Evolutionary conservation across 2,113 vertebrate species (phyloP), one percentile per base, ranked within the genome.

Genomic region (Oceanodroma tethys): DNA sequence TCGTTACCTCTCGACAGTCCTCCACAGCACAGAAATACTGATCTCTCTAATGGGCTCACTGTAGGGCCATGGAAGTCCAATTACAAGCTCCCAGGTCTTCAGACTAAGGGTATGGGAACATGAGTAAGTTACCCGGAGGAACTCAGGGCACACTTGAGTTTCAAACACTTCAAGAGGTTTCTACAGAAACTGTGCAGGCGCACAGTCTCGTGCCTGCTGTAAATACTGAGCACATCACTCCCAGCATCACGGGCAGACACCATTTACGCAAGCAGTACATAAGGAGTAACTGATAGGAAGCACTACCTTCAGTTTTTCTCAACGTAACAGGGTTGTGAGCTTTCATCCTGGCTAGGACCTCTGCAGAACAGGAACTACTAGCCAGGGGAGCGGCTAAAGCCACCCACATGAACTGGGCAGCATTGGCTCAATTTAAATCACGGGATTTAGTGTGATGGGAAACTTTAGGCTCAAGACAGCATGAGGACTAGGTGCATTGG

Each of bases 361-460:
- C 48, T 55, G 43, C 22, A 50, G 55, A 75, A 34, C 78, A 71
- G 68, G 42, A 81, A 32, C 26, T 8, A 7, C 38, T 11, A 55
- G 40, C 32, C 59, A 38, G 36, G 40, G n/a, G 38, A 88, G 48
- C 0, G 53, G 48, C 65, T 74, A 13, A 16, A 76, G 40, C 38
- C 38, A 20, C 30, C 34, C n/a, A 17, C 20, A 4, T 2, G 34
- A 36, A 36, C 38, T 7, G 8, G 40, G 74, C 80, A 34, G 22
- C 50, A n/a, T 2, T 9, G n/a, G 52, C 19, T 53, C 32, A 2
- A 6, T 21, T 30, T 11, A 19, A 23, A 27, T 8, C 60, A 26
- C 0, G 0, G n/a, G 32, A 32, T 47, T 86, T 21, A 36, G 63
- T 2, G 8, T 12, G 66, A 60, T 2, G 3, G 56, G 52, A 76